Evolutionary conservation across 2,797 vertebrate species (phyloP).

Genomic region (Gallirallus australis): DNA sequence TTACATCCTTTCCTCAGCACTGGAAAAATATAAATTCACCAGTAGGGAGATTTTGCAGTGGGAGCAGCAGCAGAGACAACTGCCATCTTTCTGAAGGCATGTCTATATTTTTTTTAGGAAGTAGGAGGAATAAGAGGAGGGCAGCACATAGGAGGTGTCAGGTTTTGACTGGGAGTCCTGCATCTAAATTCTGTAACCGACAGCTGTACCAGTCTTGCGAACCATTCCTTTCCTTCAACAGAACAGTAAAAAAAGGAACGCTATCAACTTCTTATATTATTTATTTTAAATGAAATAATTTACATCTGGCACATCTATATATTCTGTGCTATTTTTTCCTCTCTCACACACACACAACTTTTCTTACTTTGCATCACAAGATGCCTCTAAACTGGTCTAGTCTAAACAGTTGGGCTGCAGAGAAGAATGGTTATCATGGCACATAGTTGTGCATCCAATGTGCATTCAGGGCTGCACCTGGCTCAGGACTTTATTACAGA

Average conservation of each 20-base stretch:
- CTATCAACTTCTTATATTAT: background rate
- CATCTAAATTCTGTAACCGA: background rate
- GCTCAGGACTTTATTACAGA: background rate
- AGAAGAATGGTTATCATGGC: background rate
- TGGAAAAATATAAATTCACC: background rate
- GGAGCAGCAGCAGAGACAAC: background rate
- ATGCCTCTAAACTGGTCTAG: rapidly evolving
- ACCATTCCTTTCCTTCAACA: background rate
- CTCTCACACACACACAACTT: background rate
- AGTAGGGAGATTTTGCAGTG: background rate
- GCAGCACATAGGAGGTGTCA: background rate
- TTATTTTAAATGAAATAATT: background rate
- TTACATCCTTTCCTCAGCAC: background rate
- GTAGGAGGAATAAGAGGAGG: background rate
- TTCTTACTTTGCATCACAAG: background rate
- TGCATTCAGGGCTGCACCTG: background rate
- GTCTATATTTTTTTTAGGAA: background rate
- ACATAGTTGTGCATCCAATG: background rate
- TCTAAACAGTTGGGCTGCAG: background rate
- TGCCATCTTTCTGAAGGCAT: background rate
- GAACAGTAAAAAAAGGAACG: background rate
- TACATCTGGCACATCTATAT: background rate
- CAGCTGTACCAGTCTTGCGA: background rate
- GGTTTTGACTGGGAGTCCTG: background rate
- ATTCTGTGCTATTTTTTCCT: background rate